Evolutionary conservation across 92 coral and sea anemone species (phyloP).

Genomic region (Epizoanthus fatuus): DNA sequence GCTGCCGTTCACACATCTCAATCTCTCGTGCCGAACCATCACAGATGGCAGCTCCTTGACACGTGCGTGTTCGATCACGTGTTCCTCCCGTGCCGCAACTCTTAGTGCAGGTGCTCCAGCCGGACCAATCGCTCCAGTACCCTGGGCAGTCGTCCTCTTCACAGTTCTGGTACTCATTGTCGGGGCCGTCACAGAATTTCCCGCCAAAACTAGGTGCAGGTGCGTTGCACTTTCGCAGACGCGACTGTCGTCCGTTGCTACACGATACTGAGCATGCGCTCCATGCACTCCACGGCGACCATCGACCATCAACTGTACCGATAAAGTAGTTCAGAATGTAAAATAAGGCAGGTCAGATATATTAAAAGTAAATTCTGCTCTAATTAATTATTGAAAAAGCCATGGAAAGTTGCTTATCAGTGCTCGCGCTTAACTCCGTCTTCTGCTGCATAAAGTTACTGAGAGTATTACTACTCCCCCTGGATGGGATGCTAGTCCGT

Average conservation of each 20-base stretch:
- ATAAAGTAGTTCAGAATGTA: too few relatives aligned
- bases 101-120: slow-evolving; percentile 92
- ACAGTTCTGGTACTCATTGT: slow-evolving; percentile 96
- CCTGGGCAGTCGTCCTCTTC: slow-evolving; percentile 99
- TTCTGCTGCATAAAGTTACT: too few relatives aligned
- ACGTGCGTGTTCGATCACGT: slow-evolving; percentile 90
- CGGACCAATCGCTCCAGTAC: slow-evolving; percentile 97
- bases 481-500: too few relatives aligned
- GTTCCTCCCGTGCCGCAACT: slow-evolving; percentile 96
- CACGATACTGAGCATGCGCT: slow-evolving; percentile 97
- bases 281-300: slow-evolving; percentile 98
- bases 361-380: too few relatives aligned
- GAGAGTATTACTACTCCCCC: too few relatives aligned
- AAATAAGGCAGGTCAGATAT: too few relatives aligned
- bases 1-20: slow-evolving; percentile 90
- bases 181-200: slow-evolving; percentile 92
- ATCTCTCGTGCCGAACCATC: slow-evolving; percentile 90
- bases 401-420: too few relatives aligned
- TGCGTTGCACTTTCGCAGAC: slow-evolving; percentile 87
- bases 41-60: slow-evolving; percentile 96
- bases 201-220: slow-evolving; percentile 92
- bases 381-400: too few relatives aligned
- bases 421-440: too few relatives aligned
- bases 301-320: slow-evolving; percentile 82
- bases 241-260: slow-evolving; percentile 97